These are phyloP conservation scores for Salvelinus alpinus DNA, from an alignment of 2,113 vertebrate genomes.

Conservation along the genomic window DNA sequence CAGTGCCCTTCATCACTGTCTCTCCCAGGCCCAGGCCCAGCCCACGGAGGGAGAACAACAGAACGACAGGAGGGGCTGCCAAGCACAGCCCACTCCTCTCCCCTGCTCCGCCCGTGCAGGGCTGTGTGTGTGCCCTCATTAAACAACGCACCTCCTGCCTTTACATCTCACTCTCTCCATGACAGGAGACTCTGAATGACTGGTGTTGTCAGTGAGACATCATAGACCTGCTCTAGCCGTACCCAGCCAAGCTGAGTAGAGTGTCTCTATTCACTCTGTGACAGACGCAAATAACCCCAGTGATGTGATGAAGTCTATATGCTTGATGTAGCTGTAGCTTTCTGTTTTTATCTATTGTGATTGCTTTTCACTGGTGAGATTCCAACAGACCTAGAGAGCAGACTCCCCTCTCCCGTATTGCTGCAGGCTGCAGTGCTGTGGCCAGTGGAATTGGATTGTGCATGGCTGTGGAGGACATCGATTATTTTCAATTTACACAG, in stretches of 20 bases:
- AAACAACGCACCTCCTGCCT: background rate
- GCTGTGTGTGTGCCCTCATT: background rate
- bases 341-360: too few species aligned
- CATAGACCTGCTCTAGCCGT: background rate
- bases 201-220: background rate
- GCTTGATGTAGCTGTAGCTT: background rate
- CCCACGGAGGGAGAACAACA: background rate
- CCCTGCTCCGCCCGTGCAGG: background rate
- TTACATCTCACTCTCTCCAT: background rate
- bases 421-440: background rate
- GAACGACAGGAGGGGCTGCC: conserved; percentile 1
- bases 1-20: conserved; percentile 5
- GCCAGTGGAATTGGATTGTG: background rate
- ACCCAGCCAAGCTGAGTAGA: background rate
- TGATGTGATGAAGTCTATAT: too few species aligned
- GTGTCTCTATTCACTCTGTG: background rate
- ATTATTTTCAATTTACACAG: background rate
- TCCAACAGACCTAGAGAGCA: background rate
- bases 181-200: background rate
- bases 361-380: background rate
- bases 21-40: background rate
- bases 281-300: background rate
- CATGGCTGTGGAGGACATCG: background rate
- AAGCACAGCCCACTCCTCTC: background rate
- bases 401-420: too few species aligned